A percentile compares a stretch with the other conserved stretches of the same genome.
These are phyloP conservation scores for Thalassoma bifasciatum DNA, from an alignment of 2,113 vertebrate species.

Conservation along the genomic window DNA sequence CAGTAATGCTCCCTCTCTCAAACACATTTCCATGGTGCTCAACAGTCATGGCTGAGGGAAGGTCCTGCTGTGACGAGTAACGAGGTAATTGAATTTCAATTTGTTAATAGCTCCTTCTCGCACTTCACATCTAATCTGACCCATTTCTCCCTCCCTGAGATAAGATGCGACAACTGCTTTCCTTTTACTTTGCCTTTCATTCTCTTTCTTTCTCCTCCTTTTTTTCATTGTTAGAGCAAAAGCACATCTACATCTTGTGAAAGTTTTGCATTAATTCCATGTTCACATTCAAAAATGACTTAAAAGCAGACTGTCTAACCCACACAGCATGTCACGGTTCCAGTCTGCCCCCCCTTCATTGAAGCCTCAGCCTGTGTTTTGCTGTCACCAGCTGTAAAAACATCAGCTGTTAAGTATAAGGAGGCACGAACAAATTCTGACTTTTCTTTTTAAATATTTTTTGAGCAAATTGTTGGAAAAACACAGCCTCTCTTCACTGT, in stretches of 20 bases:
- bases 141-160: neutral
- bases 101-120: conserved; percentile 31
- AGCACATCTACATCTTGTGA: neutral
- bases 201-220: conserved; percentile 6
- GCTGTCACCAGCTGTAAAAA: neutral
- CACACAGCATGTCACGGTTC: neutral
- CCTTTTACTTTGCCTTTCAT: neutral
- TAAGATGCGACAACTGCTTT: conserved; percentile 17
- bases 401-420: neutral
- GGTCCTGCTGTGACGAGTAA: conserved; percentile 53
- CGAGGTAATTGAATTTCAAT: conserved; percentile 52
- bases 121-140: conserved; percentile 28
- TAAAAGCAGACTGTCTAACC: neutral
- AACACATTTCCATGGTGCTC: conserved; percentile 19
- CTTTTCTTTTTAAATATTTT: neutral
- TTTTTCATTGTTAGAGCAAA: neutral
- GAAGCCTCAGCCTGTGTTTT: neutral
- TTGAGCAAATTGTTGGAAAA: conserved; percentile 9
- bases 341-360: neutral
- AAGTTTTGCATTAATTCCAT: neutral
- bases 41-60: conserved; percentile 15
- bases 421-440: neutral
- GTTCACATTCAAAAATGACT: neutral
- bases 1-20: conserved; percentile 14
- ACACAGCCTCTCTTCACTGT: conserved; percentile 4